Evolutionary conservation across 2,888 invertebrate genomes (phyloP), one percentile per base, ranked within the genome.

Genomic region (Gerosis bhagava): DNA sequence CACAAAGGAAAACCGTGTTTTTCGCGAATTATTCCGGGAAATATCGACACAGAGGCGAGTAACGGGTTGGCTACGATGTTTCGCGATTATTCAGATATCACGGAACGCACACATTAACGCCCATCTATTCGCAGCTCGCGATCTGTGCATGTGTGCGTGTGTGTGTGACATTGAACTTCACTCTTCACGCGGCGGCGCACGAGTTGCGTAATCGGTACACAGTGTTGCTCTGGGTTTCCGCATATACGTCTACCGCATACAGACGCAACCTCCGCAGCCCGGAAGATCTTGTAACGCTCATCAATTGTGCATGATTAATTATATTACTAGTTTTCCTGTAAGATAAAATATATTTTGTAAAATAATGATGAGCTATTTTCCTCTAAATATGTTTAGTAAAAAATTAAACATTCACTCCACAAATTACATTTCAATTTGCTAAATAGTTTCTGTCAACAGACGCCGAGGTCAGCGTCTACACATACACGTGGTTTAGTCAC

Each of bases 81-180:
- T 74, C 70, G 75, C 72, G 77, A 78, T 80, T 80, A 79, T 77
- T 74, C 70, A 70, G 77, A 78, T 77, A 81, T 76, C 75, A 67
- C 67, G 50, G 47, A n/a, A 63, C 63, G 49, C 73, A 73, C 70
- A 73, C 70, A 40, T n/a, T n/a, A n/a, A n/a, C 34, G 31, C 53
- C 21, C 50, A 62, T 65, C 60, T 69, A 63, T 64, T 63, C 57
- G 58, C 46, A 45, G 29, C 51, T 43, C 47, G 59, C 55, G 59
- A 51, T 48, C 50, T 51, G 47, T 17, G 48, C 22, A 24, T 60
- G 69, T 67, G 75, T 73, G 78, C 66, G 77, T 69, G 77, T 71
- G n/a, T n/a, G 73, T 70, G 79, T 84, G 87, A 88, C 88, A 87
- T 88, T 88, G 87, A 88, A 86, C 87, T 88, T 87, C 87, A 87